Percentiles rank a stretch among this genome's conserved stretches.
Evolutionary conservation across 2,888 invertebrate genomes (phyloP).

Genomic region (Phalangium opilio): DNA sequence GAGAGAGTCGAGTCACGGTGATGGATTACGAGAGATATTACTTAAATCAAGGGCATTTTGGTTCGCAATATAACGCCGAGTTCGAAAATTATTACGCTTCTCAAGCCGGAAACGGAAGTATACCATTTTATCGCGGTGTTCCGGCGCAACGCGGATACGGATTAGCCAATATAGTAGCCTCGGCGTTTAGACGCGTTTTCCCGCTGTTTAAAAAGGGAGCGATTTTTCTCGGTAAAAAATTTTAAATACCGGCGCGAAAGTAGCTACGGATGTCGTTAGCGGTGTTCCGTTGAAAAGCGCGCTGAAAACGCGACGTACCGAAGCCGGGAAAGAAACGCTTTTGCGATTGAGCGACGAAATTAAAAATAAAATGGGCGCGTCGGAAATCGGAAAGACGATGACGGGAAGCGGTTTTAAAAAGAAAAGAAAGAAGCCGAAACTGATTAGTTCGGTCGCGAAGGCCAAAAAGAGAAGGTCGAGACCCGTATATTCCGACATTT

Average conservation of each 20-base stretch:
- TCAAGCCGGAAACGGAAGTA: conserved; percentile 4
- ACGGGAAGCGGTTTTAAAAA: conserved; percentile 9
- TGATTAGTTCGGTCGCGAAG: conserved; percentile 1
- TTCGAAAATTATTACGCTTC: conserved; percentile 6
- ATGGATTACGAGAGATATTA: too few species aligned
- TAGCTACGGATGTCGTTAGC: conserved; percentile 5
- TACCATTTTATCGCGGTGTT: conserved; percentile 5
- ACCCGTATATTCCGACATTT: too few species aligned
- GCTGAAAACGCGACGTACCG: not conserved
- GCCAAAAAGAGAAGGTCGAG: too few species aligned
- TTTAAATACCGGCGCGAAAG: conserved; percentile 1
- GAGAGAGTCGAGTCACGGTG: too few species aligned
- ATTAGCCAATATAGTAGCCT: conserved; percentile 5
- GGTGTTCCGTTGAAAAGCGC: conserved; percentile 1
- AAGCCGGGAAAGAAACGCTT: not conserved
- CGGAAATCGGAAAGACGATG: too few species aligned
- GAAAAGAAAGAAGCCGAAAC: conserved; percentile 1
- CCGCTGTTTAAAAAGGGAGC: conserved; percentile 6
- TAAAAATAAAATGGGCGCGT: too few species aligned
- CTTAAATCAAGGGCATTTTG: too few species aligned
- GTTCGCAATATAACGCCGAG: too few species aligned
- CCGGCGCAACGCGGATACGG: conserved; percentile 7
- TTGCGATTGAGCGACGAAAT: too few species aligned
- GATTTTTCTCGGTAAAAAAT: conserved; percentile 7
- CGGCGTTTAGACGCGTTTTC: conserved; percentile 6